A percentile compares a stretch with the other conserved stretches of the same genome.
These are phyloP conservation scores for Azemiops feae DNA, from an alignment of 2,113 vertebrate genomes.

Conservation along the genomic window DNA sequence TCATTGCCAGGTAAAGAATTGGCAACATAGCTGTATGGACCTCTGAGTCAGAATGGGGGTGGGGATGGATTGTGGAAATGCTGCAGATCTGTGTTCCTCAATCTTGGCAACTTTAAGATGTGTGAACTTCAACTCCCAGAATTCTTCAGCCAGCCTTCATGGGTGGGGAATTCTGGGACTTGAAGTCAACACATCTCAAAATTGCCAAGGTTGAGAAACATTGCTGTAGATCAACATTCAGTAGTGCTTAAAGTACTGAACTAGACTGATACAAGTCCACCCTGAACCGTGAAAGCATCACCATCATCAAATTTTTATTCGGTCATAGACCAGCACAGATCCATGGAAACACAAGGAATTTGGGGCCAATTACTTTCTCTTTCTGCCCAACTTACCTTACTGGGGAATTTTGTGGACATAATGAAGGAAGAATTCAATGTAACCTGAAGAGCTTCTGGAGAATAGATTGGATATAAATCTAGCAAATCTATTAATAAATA, in stretches of 20 bases:
- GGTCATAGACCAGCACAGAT: too few species aligned
- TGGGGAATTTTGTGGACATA: background rate
- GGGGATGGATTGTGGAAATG: background rate
- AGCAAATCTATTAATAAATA: background rate
- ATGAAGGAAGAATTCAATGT: background rate
- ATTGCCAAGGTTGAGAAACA: too few species aligned
- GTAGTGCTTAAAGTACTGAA: background rate
- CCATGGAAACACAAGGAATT: background rate
- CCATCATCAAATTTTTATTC: too few species aligned
- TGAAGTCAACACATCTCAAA: too few species aligned
- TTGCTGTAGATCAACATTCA: too few species aligned
- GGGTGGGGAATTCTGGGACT: too few species aligned
- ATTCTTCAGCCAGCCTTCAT: too few species aligned
- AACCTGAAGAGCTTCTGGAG: background rate
- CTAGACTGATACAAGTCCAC: background rate
- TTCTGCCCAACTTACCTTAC: background rate
- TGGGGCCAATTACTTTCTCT: background rate
- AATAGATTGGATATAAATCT: background rate
- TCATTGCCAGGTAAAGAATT: background rate
- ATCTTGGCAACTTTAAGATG: too few species aligned
- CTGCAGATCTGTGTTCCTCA: background rate
- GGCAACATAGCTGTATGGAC: background rate
- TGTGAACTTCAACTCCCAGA: too few species aligned
- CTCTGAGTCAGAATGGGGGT: background rate
- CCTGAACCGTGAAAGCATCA: background rate